phyloP scores from a whole-genome alignment of 64 coral and sea anemone genomes.

The Actinia tenebrosa region DNA sequence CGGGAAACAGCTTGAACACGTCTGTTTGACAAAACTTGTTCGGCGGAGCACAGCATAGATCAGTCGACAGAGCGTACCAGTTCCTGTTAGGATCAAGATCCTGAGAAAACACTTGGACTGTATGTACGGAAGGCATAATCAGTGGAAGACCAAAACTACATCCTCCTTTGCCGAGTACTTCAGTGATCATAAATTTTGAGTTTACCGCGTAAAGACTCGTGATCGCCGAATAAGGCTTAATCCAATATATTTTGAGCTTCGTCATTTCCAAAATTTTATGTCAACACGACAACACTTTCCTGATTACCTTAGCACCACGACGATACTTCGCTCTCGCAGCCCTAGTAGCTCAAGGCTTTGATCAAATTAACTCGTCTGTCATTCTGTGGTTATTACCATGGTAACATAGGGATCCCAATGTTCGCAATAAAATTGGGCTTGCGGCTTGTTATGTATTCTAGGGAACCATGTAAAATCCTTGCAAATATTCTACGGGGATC shows the following conservation, averaged over 20 bases:
- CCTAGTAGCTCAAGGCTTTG: not conserved
- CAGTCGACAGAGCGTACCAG: conserved; percentile 2
- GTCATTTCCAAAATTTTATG: not conserved
- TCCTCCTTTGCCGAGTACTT: not conserved
- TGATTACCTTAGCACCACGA: not conserved
- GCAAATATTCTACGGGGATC: too few species aligned
- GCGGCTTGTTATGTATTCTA: not conserved
- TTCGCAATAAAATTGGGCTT: too few species aligned
- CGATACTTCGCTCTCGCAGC: not conserved
- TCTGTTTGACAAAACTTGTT: conserved; percentile 4
- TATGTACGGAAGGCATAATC: not conserved
- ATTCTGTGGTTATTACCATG: too few species aligned
- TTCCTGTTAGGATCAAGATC: conserved; percentile 2
- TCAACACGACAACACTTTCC: not conserved
- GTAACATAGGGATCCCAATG: too few species aligned
- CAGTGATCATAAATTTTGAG: not conserved
- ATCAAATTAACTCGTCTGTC: too few species aligned
- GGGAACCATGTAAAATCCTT: too few species aligned
- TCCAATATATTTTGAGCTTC: conserved; percentile 6
- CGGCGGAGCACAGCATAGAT: not conserved
- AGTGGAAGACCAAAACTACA: not conserved
- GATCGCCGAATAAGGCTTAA: not conserved
- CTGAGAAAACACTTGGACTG: not conserved
- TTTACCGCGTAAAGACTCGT: too few species aligned
- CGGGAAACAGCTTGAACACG: not conserved